Conservation (phyloP, 37 sponge, comb jelly and placozoan genomes). For the Theonella swinhoei region DNA sequence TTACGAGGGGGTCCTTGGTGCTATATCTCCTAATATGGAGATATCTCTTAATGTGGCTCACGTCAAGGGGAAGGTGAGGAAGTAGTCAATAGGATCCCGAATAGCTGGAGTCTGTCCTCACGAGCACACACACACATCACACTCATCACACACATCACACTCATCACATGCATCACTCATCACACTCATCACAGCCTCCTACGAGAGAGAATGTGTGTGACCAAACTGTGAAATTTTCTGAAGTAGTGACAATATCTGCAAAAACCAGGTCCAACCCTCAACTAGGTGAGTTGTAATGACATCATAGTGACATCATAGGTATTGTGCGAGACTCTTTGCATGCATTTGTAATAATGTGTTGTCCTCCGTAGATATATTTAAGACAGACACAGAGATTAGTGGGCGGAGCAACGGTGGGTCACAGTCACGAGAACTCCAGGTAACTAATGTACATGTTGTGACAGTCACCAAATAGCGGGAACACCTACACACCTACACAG, state of each 20-base stretch:
- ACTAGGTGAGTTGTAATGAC: background rate
- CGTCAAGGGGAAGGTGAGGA: conserved; percentile 8
- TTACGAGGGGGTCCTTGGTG: conserved; percentile 51
- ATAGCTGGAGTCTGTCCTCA: background rate
- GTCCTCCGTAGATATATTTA: conserved; percentile 47
- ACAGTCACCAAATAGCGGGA: background rate
- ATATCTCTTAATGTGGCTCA: conserved; percentile 42
- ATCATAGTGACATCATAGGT: background rate
- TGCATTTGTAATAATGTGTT: background rate
- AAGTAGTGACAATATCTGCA: conserved; percentile 29
- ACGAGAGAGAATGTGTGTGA: conserved; percentile 27
- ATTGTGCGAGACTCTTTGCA: background rate
- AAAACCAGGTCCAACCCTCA: conserved; percentile 1
- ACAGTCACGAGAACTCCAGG: conserved; percentile 22
- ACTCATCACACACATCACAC: too few relatives aligned
- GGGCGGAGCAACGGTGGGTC: conserved; percentile 23
- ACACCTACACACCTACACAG: background rate
- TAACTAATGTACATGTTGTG: background rate
- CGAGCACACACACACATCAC: conserved; percentile 3
- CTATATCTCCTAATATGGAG: conserved; percentile 54
- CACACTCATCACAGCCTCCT: background rate
- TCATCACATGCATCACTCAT: too few relatives aligned
- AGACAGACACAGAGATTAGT: conserved; percentile 64
- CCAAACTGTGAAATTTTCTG: conserved; percentile 13
- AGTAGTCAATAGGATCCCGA: background rate